Conservation (phyloP, 2,113 vertebrate species). For the Phaethornis superciliosus region DNA sequence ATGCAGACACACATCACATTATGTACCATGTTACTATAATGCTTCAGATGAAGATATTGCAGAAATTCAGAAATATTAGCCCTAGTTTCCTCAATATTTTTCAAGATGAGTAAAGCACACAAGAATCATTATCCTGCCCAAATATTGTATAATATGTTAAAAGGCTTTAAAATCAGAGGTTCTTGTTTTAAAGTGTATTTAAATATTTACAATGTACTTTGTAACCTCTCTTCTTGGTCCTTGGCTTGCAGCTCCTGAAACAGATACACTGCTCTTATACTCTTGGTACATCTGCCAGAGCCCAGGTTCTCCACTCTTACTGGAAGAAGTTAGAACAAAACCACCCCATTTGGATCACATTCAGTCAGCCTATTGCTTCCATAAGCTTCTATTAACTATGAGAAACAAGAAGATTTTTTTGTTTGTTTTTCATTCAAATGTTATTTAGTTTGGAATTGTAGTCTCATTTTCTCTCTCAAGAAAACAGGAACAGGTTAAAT, state of each 20-base stretch:
- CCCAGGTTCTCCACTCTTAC: neutral
- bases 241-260: neutral
- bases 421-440: neutral
- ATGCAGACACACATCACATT: neutral
- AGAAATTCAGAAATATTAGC: neutral
- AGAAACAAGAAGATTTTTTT: neutral
- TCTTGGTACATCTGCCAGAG: neutral
- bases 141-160: neutral
- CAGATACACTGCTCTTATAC: neutral
- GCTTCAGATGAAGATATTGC: neutral
- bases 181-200: neutral
- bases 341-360: neutral
- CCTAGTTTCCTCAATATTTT: neutral
- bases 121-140: neutral
- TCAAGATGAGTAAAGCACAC: neutral
- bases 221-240: neutral
- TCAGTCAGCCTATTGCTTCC: neutral
- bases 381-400: neutral
- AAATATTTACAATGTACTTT: neutral
- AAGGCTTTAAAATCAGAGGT: slow-evolving; percentile 5
- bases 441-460: neutral
- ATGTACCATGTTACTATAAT: neutral
- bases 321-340: neutral
- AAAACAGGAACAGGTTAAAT: neutral
- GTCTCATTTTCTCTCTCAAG: neutral